phyloP scores from a whole-genome alignment of 2,797 vertebrate species.

The Anniella stebbinsi region DNA sequence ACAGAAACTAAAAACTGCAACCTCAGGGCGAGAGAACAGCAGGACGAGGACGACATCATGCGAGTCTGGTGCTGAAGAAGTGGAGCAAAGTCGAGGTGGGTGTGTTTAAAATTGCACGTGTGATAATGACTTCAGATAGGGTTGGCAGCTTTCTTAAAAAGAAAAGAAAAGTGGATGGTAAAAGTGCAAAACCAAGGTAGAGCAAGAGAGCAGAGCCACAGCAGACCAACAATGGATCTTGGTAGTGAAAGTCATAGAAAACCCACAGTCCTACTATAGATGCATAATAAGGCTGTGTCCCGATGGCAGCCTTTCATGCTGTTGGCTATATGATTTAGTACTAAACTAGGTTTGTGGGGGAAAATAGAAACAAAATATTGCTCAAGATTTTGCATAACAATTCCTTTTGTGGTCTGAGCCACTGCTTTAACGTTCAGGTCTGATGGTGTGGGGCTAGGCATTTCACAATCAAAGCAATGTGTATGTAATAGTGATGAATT shows the following conservation, averaged over 20 bases:
- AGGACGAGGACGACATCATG: no score
- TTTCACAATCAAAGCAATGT: neutral
- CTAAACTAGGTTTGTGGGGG: neutral
- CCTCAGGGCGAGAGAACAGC: no score
- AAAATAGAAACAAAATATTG: neutral
- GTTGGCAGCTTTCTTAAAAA: neutral
- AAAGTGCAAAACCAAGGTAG: neutral
- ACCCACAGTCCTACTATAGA: neutral
- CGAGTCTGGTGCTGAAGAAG: no score
- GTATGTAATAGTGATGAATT: neutral
- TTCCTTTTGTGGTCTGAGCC: neutral
- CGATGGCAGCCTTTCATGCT: neutral
- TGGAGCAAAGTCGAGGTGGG: no score
- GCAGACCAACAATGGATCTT: neutral
- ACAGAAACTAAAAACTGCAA: no score
- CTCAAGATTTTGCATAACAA: neutral
- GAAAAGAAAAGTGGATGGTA: no score
- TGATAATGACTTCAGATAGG: no score
- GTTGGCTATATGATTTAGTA: neutral
- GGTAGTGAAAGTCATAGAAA: neutral
- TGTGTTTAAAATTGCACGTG: no score
- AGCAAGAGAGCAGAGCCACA: neutral
- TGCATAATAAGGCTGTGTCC: neutral
- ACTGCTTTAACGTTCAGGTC: neutral
- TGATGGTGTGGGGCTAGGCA: neutral